A percentile compares a stretch with the other conserved stretches of the same genome.
phyloP scores from a whole-genome alignment of 2,888 invertebrate species.

The Diarsia rubi region DNA sequence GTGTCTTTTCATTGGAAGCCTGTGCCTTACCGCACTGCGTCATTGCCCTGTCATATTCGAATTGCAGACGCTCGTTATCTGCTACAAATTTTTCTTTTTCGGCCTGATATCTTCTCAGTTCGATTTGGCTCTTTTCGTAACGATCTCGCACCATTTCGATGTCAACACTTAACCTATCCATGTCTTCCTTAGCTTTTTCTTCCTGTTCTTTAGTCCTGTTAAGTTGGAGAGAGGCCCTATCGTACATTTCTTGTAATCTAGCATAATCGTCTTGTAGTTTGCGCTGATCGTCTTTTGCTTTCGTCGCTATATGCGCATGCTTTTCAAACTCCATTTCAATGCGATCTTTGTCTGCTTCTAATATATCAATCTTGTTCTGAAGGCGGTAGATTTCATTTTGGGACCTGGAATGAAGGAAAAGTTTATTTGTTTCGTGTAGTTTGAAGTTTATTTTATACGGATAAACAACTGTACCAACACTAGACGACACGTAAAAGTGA shows the following conservation, averaged over 20 bases:
- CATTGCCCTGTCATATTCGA: slow-evolving; percentile 96
- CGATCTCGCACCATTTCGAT: slow-evolving; percentile 97
- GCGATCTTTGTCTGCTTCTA: slow-evolving; percentile 96
- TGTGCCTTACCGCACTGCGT: slow-evolving; percentile 96
- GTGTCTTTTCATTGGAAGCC: slow-evolving; percentile 96
- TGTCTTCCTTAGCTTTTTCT: slow-evolving; percentile 96
- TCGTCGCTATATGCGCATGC: slow-evolving; percentile 94
- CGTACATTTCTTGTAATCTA: slow-evolving; percentile 96
- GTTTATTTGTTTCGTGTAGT: slow-evolving; percentile 20
- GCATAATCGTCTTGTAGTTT: slow-evolving; percentile 97
- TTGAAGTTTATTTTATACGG: slow-evolving; percentile 52
- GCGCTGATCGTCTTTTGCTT: slow-evolving; percentile 96
- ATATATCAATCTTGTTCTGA: slow-evolving; percentile 96
- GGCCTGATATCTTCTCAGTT: slow-evolving; percentile 95
- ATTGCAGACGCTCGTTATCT: slow-evolving; percentile 96
- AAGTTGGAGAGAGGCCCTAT: slow-evolving; percentile 96
- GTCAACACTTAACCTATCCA: slow-evolving; percentile 94
- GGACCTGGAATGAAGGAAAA: slow-evolving; percentile 90
- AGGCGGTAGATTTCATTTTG: slow-evolving; percentile 97
- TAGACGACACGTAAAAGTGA: slow-evolving; percentile 82
- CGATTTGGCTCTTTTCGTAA: slow-evolving; percentile 96
- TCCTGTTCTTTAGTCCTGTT: slow-evolving; percentile 97
- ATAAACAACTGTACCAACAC: slow-evolving; percentile 81
- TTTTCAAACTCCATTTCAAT: slow-evolving; percentile 96
- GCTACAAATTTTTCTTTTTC: slow-evolving; percentile 96